These are phyloP conservation scores for Hyposmocoma kahamanoa DNA, from an alignment of 1,140 invertebrate genomes.

Conservation along the genomic window DNA sequence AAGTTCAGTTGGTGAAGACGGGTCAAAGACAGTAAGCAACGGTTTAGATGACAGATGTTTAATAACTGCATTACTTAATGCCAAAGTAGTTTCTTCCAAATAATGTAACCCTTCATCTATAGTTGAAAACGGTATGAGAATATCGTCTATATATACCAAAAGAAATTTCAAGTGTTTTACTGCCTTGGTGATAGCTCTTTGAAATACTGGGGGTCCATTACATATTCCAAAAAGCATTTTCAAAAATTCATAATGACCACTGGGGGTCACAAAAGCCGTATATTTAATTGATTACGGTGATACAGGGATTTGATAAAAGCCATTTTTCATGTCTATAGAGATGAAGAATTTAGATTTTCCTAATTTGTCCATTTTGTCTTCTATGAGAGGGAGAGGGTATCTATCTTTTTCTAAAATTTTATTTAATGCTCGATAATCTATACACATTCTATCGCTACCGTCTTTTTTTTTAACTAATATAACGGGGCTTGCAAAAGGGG, in stretches of 20 bases:
- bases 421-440: constrained; percentile 9
- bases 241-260: constrained; percentile 4
- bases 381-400: constrained; percentile 9
- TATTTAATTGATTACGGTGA: neutral
- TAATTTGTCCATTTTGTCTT: constrained; percentile 5
- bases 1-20: constrained; percentile 12
- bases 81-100: constrained; percentile 11
- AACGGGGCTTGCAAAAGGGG: constrained; percentile 18
- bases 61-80: constrained; percentile 8
- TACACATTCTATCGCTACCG: constrained; percentile 12
- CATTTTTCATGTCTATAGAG: constrained; percentile 8
- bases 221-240: constrained; percentile 9
- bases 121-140: constrained; percentile 13
- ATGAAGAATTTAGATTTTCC: constrained; percentile 7
- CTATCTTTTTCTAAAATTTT: constrained; percentile 2
- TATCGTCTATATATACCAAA: constrained; percentile 20
- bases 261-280: constrained; percentile 5
- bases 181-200: constrained; percentile 1
- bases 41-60: constrained; percentile 19
- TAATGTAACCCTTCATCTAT: constrained; percentile 11
- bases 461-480: constrained; percentile 19
- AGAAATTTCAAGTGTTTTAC: constrained; percentile 7
- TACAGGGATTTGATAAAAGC: constrained; percentile 4
- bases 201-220: constrained; percentile 4
- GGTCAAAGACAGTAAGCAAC: constrained; percentile 35